phyloP scores from a whole-genome alignment of 2,113 vertebrate genomes.

The Poeciliopsis retropinna region DNA sequence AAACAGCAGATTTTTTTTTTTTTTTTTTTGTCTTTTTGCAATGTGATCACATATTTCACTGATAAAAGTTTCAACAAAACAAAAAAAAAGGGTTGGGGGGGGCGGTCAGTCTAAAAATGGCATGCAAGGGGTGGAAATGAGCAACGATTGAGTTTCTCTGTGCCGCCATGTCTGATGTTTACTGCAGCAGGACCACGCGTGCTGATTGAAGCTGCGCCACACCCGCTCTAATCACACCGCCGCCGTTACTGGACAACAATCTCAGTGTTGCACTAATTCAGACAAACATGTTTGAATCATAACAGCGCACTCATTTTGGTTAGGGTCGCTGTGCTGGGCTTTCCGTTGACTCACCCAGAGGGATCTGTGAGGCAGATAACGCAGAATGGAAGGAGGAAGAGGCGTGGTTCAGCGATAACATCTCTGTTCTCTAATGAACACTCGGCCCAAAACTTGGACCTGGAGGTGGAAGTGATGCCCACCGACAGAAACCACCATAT shows the following conservation, averaged over 20 bases:
- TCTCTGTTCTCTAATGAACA: neutral
- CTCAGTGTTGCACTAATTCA: neutral
- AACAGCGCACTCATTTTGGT: neutral
- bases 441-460: neutral
- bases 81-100: neutral
- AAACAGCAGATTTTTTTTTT: neutral
- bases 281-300: conserved; percentile 18
- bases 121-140: neutral
- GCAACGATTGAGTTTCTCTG: neutral
- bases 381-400: conserved; percentile 30
- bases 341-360: neutral
- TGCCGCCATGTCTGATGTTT: conserved; percentile 23
- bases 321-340: neutral
- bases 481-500: neutral
- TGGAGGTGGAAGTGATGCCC: neutral
- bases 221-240: conserved; percentile 42
- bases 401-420: conserved; percentile 23
- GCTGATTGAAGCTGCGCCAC: conserved; percentile 46
- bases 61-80: neutral
- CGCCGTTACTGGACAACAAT: neutral
- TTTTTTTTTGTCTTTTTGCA: neutral
- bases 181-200: conserved; percentile 13
- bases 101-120: neutral
- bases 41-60: neutral
- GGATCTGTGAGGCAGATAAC: conserved; percentile 10